Conservation (phyloP, 2,113 vertebrate species). For the Sinocyclocheilus rhinocerous region DNA sequence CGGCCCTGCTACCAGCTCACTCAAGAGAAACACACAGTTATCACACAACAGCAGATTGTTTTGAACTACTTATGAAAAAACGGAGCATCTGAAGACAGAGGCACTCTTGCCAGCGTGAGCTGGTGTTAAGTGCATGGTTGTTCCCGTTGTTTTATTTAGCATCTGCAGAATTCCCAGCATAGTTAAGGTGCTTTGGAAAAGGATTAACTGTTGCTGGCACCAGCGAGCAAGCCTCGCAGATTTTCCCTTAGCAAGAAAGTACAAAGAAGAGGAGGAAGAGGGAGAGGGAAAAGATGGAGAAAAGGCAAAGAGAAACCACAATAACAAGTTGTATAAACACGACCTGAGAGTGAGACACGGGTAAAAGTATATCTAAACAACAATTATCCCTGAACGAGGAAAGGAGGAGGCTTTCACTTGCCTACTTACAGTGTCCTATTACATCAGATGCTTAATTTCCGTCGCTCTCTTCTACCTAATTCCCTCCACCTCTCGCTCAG, state of each 20-base stretch:
- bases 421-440: slow-evolving; percentile 32
- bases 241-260: slow-evolving; percentile 57
- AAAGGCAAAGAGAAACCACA: slow-evolving; percentile 48
- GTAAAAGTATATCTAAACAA: slow-evolving; percentile 50
- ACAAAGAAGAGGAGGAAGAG: slow-evolving; percentile 52
- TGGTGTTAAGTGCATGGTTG: slow-evolving; percentile 61
- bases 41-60: slow-evolving; percentile 64
- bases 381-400: slow-evolving; percentile 54
- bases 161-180: slow-evolving; percentile 63
- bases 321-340: slow-evolving; percentile 58
- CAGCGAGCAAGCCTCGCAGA: slow-evolving; percentile 49
- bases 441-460: slow-evolving; percentile 35
- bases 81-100: slow-evolving; percentile 55
- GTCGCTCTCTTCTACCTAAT: background rate
- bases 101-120: slow-evolving; percentile 52
- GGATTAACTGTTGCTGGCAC: slow-evolving; percentile 65
- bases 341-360: slow-evolving; percentile 39
- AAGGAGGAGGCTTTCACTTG: slow-evolving; percentile 50
- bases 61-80: slow-evolving; percentile 59
- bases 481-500: slow-evolving; percentile 46
- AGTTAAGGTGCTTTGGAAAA: slow-evolving; percentile 65
- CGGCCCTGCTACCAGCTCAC: slow-evolving; percentile 46
- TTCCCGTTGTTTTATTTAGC: slow-evolving; percentile 61
- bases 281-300: slow-evolving; percentile 42
- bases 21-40: slow-evolving; percentile 57